phyloP scores from a whole-genome alignment of 1,140 invertebrate genomes.

The Anthonomus grandis region DNA sequence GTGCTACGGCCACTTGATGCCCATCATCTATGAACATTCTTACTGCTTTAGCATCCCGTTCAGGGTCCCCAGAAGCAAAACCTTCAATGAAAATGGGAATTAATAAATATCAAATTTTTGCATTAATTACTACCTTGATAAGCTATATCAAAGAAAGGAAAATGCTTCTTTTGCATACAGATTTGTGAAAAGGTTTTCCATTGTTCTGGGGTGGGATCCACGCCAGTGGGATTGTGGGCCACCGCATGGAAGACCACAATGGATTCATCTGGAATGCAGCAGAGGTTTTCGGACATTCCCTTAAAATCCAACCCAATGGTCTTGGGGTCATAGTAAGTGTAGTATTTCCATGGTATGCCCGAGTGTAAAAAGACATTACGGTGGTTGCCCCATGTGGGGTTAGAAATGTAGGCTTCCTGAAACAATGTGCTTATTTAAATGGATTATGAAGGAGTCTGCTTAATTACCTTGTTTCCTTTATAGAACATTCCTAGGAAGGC shows the following conservation, averaged over 20 bases:
- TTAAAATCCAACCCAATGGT: constrained; percentile 93
- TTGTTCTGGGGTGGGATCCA: constrained; percentile 82
- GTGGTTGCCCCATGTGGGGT: constrained; percentile 99
- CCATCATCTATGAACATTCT: constrained; percentile 65
- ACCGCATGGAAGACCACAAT: constrained; percentile 93
- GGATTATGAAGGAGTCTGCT: neutral
- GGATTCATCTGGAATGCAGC: constrained; percentile 76
- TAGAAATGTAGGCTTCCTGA: constrained; percentile 82
- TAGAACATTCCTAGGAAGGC: constrained; percentile 87
- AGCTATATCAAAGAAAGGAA: constrained; percentile 92
- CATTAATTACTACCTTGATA: constrained; percentile 74
- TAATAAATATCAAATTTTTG: too few species aligned
- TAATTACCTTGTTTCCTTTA: constrained; percentile 63
- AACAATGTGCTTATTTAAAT: neutral
- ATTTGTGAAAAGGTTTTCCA: constrained; percentile 80
- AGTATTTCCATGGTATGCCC: constrained; percentile 81
- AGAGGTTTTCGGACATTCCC: constrained; percentile 86
- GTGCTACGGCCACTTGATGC: constrained; percentile 83
- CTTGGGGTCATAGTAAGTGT: constrained; percentile 93
- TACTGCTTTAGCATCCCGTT: constrained; percentile 82
- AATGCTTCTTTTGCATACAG: constrained; percentile 73
- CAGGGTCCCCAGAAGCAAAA: constrained; percentile 93
- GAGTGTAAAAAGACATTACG: constrained; percentile 88
- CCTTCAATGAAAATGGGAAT: neutral
- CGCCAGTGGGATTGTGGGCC: constrained; percentile 97